Conservation (phyloP, 2,888 invertebrate genomes). For the Atrina japonica region DNA sequence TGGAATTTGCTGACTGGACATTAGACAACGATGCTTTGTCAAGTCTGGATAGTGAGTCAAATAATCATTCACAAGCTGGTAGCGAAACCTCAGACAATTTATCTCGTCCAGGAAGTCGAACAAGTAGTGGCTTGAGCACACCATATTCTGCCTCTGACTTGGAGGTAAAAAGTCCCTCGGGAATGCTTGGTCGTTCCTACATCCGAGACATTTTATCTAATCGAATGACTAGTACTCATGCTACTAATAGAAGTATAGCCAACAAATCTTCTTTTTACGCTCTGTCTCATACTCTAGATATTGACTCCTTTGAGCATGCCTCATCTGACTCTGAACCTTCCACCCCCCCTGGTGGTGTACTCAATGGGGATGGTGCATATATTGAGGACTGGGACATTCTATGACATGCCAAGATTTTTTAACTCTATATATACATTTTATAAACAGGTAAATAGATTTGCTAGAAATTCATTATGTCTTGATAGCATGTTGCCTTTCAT, state of each 20-base stretch:
- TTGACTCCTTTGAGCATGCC: constrained; percentile 59
- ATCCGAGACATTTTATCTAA: constrained; percentile 60
- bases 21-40: constrained; percentile 49
- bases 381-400: constrained; percentile 29
- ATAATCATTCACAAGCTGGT: constrained; percentile 33
- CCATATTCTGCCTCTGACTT: constrained; percentile 45
- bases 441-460: no score
- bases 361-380: constrained; percentile 33
- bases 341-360: constrained; percentile 32
- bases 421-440: not conserved
- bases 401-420: not conserved
- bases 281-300: constrained; percentile 59
- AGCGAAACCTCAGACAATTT: constrained; percentile 48
- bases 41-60: constrained; percentile 33
- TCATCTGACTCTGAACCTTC: constrained; percentile 43
- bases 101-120: constrained; percentile 50
- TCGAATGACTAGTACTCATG: constrained; percentile 54
- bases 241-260: constrained; percentile 37
- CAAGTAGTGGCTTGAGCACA: constrained; percentile 47
- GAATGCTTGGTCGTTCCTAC: constrained; percentile 51
- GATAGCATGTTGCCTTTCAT: no score
- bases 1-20: constrained; percentile 58
- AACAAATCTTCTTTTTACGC: constrained; percentile 55
- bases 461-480: no score
- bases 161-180: constrained; percentile 56